phyloP scores from a whole-genome alignment of 2,113 vertebrate genomes.

The Echinops telfairi region DNA sequence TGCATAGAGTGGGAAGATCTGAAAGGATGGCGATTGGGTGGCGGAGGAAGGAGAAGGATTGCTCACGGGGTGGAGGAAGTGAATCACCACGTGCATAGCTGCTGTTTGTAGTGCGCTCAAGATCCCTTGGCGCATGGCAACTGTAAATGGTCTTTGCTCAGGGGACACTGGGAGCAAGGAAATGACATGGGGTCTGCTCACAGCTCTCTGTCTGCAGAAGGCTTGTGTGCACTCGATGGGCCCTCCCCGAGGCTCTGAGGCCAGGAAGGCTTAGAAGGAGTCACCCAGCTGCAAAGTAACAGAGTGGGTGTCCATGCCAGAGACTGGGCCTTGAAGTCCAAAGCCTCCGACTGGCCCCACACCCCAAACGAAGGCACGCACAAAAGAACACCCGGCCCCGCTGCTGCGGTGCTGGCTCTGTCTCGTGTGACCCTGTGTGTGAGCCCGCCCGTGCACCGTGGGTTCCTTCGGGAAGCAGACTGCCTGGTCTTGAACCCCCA shows the following conservation, averaged over 20 bases:
- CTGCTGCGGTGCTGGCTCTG: no score
- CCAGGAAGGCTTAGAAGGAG: slow-evolving; percentile 22
- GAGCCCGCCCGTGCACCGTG: no score
- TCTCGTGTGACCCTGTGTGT: no score
- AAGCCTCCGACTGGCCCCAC: no score
- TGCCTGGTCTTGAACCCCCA: no score
- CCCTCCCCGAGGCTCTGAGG: background rate
- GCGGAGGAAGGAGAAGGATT: slow-evolving; percentile 47
- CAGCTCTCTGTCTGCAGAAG: background rate
- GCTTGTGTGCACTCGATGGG: background rate
- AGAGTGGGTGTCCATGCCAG: no score
- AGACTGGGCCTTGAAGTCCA: no score
- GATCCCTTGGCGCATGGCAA: slow-evolving; percentile 13
- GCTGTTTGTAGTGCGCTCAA: slow-evolving; percentile 27
- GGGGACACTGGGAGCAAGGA: slow-evolving; percentile 39
- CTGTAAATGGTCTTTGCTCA: slow-evolving; percentile 73
- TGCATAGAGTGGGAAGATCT: background rate
- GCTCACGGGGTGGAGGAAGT: slow-evolving; percentile 54
- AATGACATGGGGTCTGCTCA: slow-evolving; percentile 15
- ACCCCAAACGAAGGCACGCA: no score
- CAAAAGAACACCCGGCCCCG: background rate
- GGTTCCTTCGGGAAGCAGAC: no score
- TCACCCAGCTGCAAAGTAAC: background rate
- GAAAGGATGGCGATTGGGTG: slow-evolving; percentile 58
- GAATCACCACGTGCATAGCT: slow-evolving; percentile 61